phyloP scores from a whole-genome alignment of 2,797 vertebrate genomes.

The Ctenopoma multispine region DNA sequence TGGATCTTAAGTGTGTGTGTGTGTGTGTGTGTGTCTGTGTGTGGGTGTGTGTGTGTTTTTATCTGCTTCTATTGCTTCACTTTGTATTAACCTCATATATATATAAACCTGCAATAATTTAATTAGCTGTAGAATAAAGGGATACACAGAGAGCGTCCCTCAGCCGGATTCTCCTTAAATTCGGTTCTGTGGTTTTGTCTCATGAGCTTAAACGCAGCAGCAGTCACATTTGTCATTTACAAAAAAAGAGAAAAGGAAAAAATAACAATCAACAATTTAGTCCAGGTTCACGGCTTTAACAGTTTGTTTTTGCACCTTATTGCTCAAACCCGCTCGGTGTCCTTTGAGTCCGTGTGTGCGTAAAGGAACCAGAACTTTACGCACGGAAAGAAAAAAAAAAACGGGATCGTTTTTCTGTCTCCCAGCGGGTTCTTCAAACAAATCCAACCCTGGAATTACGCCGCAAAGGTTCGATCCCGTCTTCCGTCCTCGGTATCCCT shows the following conservation, averaged over 20 bases:
- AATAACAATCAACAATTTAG: constrained; percentile 22
- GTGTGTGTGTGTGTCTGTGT: too few relatives aligned
- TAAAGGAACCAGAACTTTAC: constrained; percentile 44
- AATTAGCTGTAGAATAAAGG: not conserved
- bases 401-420: not conserved
- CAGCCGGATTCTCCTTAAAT: constrained; percentile 4
- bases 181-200: not conserved
- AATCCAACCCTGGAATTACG: not conserved
- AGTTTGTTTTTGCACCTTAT: constrained; percentile 16
- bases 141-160: not conserved
- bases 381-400: constrained; percentile 1
- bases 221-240: not conserved
- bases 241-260: constrained; percentile 13
- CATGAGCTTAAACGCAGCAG: not conserved
- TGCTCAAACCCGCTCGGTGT: constrained; percentile 21
- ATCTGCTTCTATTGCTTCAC: constrained; percentile 6
- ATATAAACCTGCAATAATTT: constrained; percentile 46
- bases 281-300: not conserved
- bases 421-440: constrained; percentile 9
- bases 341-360: constrained; percentile 31
- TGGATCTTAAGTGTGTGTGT: not conserved
- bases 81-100: not conserved
- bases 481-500: constrained; percentile 8
- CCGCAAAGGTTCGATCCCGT: not conserved
- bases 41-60: not conserved